These are phyloP conservation scores for Canis aureus DNA, from an alignment of 2,113 vertebrate genomes.

Conservation along the genomic window DNA sequence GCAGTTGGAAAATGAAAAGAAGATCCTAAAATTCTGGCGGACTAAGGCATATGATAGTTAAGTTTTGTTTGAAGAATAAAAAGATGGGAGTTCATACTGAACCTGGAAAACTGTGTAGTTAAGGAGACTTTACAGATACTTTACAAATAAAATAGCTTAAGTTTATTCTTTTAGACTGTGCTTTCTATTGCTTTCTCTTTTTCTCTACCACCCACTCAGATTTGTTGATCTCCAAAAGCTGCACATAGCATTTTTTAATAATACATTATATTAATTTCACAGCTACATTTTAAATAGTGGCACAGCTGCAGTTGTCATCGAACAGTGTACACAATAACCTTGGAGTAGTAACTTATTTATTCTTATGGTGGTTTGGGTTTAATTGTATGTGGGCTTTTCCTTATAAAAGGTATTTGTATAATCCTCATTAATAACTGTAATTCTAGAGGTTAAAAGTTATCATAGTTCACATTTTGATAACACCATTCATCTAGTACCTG, in stretches of 20 bases:
- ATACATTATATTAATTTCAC: constrained; percentile 73
- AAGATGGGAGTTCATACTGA: neutral
- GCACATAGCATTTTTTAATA: constrained; percentile 56
- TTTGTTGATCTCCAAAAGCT: constrained; percentile 49
- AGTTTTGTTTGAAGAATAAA: constrained; percentile 46
- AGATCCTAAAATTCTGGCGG: neutral
- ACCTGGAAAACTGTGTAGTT: neutral
- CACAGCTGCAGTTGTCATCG: constrained; percentile 69
- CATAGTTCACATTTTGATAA: constrained; percentile 66
- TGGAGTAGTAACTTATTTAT: constrained; percentile 67
- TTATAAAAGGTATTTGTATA: constrained; percentile 64
- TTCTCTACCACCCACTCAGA: constrained; percentile 35
- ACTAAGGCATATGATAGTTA: neutral
- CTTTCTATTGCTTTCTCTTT: constrained; percentile 58
- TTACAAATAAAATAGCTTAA: constrained; percentile 51
- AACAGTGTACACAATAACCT: constrained; percentile 62
- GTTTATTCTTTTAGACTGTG: constrained; percentile 34
- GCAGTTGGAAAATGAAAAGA: constrained; percentile 18
- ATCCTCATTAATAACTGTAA: constrained; percentile 68
- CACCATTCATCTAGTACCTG: constrained; percentile 30
- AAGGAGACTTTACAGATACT: constrained; percentile 31
- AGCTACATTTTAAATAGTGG: constrained; percentile 64
- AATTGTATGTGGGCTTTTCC: constrained; percentile 70
- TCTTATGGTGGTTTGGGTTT: constrained; percentile 47
- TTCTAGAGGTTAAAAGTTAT: constrained; percentile 71